Evolutionary conservation across 2,888 invertebrate species (phyloP).

Genomic region (Eristalis pertinax): DNA sequence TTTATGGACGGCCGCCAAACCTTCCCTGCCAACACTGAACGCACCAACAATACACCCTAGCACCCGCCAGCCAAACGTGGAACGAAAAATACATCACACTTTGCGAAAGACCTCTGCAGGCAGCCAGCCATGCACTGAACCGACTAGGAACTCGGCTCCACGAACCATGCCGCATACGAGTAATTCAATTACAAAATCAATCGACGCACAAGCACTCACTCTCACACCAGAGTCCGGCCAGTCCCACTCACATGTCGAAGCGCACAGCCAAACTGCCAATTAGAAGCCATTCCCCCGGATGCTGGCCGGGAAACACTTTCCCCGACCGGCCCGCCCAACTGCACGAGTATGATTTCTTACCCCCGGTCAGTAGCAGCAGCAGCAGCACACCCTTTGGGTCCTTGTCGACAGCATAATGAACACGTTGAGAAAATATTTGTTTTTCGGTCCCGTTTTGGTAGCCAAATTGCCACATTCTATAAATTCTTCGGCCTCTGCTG

Average conservation of each 20-base stretch:
- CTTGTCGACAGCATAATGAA: conserved; percentile 66
- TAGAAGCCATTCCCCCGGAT: conserved; percentile 18
- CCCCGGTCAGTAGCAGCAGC: background rate
- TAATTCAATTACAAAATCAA: conserved; percentile 37
- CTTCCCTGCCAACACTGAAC: too few relatives aligned
- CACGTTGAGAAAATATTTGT: conserved; percentile 66
- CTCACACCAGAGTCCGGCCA: background rate
- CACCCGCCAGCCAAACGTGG: background rate
- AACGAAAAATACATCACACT: background rate
- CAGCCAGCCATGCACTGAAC: too few relatives aligned
- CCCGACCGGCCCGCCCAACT: conserved; percentile 17
- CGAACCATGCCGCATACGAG: background rate
- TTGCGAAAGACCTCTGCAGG: background rate
- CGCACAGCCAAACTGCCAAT: conserved; percentile 14
- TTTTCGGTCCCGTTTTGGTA: conserved; percentile 58
- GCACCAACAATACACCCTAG: too few relatives aligned
- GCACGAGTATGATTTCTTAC: conserved; percentile 9
- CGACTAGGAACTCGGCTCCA: background rate
- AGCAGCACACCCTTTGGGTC: conserved; percentile 24
- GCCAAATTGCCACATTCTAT: conserved; percentile 65
- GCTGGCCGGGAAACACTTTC: conserved; percentile 36
- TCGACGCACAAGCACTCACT: conserved; percentile 20
- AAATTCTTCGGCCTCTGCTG: conserved; percentile 39
- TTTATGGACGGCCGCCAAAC: too few relatives aligned
- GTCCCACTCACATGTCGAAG: background rate